Percentiles rank a stretch among this genome's conserved stretches.
phyloP scores from a whole-genome alignment of 2,797 vertebrate species.

The Scomberomorus guttatus region DNA sequence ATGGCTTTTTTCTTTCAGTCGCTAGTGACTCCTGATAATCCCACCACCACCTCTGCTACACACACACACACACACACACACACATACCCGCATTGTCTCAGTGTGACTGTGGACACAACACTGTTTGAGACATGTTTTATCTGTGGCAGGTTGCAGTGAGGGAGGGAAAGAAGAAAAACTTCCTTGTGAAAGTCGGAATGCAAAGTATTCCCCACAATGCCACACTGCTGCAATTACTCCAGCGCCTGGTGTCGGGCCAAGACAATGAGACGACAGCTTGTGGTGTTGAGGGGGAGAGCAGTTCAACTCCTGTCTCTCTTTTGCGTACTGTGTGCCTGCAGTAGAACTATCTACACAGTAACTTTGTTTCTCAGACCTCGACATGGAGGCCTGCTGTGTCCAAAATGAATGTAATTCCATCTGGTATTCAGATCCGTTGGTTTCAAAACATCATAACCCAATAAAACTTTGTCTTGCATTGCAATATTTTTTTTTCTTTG shows the following conservation, averaged over 20 bases:
- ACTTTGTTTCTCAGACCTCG: constrained; percentile 52
- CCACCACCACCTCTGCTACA: constrained; percentile 14
- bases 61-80: background rate
- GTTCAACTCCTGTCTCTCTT: constrained; percentile 65
- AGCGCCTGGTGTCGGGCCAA: constrained; percentile 82
- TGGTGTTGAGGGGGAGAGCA: constrained; percentile 68
- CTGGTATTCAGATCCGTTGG: constrained; percentile 52
- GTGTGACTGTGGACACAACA: constrained; percentile 65
- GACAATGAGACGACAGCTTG: constrained; percentile 83
- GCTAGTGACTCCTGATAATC: constrained; percentile 20
- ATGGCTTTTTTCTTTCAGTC: constrained; percentile 26
- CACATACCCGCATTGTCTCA: constrained; percentile 53
- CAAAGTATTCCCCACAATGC: constrained; percentile 85
- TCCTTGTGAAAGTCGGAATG: constrained; percentile 86
- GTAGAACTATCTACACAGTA: constrained; percentile 45
- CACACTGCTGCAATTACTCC: constrained; percentile 84
- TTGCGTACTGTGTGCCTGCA: constrained; percentile 47
- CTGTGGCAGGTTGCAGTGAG: constrained; percentile 74
- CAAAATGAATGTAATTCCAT: constrained; percentile 52
- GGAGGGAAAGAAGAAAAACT: constrained; percentile 73
- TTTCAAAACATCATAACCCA: constrained; percentile 51
- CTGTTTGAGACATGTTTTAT: constrained; percentile 73
- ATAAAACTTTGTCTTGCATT: constrained; percentile 32
- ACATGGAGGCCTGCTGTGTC: constrained; percentile 34
- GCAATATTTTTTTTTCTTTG: constrained; percentile 21